Evolutionary conservation across 2,888 invertebrate species (phyloP).

Genomic region (Latrodectus elegans): DNA sequence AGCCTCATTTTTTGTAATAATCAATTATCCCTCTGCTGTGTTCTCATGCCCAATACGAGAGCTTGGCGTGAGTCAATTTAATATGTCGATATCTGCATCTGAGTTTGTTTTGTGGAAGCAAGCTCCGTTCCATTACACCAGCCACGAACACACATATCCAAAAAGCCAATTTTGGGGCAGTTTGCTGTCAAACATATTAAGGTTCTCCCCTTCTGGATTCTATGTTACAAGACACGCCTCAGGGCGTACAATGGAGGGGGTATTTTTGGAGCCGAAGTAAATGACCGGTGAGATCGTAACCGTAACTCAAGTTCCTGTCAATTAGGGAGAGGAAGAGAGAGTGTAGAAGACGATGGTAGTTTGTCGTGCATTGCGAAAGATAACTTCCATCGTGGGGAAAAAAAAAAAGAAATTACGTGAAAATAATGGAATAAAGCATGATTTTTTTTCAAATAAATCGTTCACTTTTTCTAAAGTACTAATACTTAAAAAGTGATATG

Average conservation of each 20-base stretch:
- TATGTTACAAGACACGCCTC: constrained; percentile 5
- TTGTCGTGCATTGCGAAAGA: background rate
- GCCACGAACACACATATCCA: background rate
- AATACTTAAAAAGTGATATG: no score
- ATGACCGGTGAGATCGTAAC: constrained; percentile 26
- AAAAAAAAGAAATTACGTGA: no score
- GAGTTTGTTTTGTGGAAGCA: no score
- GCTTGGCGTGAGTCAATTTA: no score
- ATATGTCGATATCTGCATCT: no score
- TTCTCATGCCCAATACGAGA: no score
- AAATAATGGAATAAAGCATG: no score
- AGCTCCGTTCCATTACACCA: background rate
- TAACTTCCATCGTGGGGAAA: no score
- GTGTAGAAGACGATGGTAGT: background rate
- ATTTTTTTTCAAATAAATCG: no score
- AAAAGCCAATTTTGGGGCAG: constrained; percentile 12
- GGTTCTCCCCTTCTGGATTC: background rate
- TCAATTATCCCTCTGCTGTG: no score
- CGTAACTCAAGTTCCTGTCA: constrained; percentile 40
- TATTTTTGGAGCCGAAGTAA: constrained; percentile 35
- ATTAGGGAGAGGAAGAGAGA: constrained; percentile 10
- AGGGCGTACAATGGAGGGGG: background rate
- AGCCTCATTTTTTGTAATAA: no score
- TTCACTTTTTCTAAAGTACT: no score
- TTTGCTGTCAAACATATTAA: constrained; percentile 27